A percentile compares a stretch with the other conserved stretches of the same genome.
phyloP scores from a whole-genome alignment of 2,888 invertebrate species.

The Diabrotica balteata region DNA sequence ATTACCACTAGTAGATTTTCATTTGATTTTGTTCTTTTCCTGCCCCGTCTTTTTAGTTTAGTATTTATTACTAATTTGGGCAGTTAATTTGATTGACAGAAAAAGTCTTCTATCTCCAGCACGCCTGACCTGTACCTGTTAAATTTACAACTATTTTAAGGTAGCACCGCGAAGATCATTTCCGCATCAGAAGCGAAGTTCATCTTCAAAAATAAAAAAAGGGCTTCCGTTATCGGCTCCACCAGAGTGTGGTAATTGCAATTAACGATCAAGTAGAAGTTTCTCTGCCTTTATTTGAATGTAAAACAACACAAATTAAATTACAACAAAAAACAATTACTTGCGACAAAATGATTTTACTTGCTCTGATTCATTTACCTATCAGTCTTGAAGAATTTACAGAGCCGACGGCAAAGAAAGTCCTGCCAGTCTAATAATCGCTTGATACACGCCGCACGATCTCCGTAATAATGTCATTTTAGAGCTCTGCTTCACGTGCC shows the following conservation, averaged over 20 bases:
- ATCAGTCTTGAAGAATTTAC: slow-evolving; percentile 40
- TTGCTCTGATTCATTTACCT: slow-evolving; percentile 44
- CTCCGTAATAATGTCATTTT: slow-evolving; percentile 52
- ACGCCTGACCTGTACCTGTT: too few species aligned
- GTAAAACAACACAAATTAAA: slow-evolving; percentile 28
- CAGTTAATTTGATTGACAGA: too few species aligned
- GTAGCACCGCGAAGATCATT: too few species aligned
- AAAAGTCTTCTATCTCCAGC: too few species aligned
- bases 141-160: too few species aligned
- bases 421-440: slow-evolving; percentile 52
- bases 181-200: too few species aligned
- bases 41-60: too few species aligned
- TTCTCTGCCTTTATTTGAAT: slow-evolving; percentile 28
- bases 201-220: too few species aligned
- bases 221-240: too few species aligned
- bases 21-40: too few species aligned
- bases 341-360: slow-evolving; percentile 43
- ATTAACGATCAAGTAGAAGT: slow-evolving; percentile 21
- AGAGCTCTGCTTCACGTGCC: slow-evolving; percentile 39
- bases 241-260: neutral
- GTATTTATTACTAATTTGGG: too few species aligned
- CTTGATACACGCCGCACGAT: slow-evolving; percentile 51
- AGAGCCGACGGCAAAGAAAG: slow-evolving; percentile 50
- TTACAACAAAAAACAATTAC: slow-evolving; percentile 28
- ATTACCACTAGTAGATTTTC: too few species aligned